Conservation (phyloP, 2,797 vertebrate genomes). For the Buceros bicornis region DNA sequence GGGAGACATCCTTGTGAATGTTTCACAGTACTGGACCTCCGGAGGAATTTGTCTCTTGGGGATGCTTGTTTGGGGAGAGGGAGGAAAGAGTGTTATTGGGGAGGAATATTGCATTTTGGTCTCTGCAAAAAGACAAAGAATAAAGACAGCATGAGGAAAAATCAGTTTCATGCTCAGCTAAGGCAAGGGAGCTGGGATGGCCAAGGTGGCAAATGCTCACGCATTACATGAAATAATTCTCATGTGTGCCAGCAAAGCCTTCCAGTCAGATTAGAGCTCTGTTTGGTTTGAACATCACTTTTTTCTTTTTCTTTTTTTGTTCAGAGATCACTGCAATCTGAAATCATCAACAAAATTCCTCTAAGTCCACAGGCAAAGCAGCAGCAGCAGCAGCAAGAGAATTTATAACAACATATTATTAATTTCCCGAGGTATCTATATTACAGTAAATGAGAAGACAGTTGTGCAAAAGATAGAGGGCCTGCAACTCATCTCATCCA, state of each 20-base stretch:
- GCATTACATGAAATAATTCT: neutral
- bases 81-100: neutral
- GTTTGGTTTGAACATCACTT: neutral
- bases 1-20: slow-evolving; percentile 55
- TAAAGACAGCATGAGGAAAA: neutral
- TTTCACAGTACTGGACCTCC: slow-evolving; percentile 37
- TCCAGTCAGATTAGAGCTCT: neutral
- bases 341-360: slow-evolving; percentile 3
- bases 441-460: neutral
- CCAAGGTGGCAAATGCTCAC: neutral
- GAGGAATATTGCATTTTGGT: neutral
- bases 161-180: neutral
- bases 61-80: slow-evolving; percentile 5
- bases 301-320: neutral
- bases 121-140: neutral
- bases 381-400: neutral
- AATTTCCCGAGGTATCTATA: neutral
- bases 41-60: slow-evolving; percentile 48
- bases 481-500: neutral
- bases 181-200: neutral
- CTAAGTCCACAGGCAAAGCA: neutral
- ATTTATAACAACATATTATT: neutral
- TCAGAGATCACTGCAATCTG: neutral
- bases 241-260: neutral
- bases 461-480: neutral